These are phyloP conservation scores for Episyrphus balteatus DNA, from an alignment of 1,140 invertebrate genomes.

Conservation along the genomic window DNA sequence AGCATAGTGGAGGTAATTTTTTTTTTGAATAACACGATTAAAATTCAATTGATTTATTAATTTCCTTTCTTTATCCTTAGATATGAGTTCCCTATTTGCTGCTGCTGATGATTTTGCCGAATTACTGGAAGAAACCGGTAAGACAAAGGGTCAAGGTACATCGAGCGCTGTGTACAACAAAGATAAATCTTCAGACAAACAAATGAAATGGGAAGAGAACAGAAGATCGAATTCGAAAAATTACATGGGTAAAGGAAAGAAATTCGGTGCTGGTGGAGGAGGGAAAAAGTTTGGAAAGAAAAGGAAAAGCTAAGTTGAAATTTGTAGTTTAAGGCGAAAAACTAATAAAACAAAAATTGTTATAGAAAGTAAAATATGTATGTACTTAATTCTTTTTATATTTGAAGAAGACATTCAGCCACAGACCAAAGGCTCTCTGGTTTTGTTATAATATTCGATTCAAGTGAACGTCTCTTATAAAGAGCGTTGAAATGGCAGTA, in stretches of 20 bases:
- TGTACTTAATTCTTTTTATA: too few species aligned
- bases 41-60: neutral
- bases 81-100: slow-evolving; percentile 49
- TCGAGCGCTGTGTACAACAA: slow-evolving; percentile 49
- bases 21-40: neutral
- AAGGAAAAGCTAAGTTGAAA: too few species aligned
- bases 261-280: too few species aligned
- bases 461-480: too few species aligned
- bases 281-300: too few species aligned
- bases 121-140: slow-evolving; percentile 54
- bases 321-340: too few species aligned
- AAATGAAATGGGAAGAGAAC: slow-evolving; percentile 55
- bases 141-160: slow-evolving; percentile 49
- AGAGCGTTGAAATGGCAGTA: too few species aligned
- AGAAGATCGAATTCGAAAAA: slow-evolving; percentile 33
- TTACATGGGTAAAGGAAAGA: slow-evolving; percentile 8
- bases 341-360: too few species aligned
- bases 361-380: too few species aligned
- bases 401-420: too few species aligned
- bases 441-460: too few species aligned
- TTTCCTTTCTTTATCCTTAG: slow-evolving; percentile 12
- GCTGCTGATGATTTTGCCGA: slow-evolving; percentile 64
- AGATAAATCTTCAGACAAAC: slow-evolving; percentile 53
- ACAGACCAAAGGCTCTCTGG: too few species aligned
- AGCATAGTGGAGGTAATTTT: slow-evolving; percentile 23